Conservation (phyloP, 2,113 vertebrate genomes). For the Neolamprologus sp. region DNA sequence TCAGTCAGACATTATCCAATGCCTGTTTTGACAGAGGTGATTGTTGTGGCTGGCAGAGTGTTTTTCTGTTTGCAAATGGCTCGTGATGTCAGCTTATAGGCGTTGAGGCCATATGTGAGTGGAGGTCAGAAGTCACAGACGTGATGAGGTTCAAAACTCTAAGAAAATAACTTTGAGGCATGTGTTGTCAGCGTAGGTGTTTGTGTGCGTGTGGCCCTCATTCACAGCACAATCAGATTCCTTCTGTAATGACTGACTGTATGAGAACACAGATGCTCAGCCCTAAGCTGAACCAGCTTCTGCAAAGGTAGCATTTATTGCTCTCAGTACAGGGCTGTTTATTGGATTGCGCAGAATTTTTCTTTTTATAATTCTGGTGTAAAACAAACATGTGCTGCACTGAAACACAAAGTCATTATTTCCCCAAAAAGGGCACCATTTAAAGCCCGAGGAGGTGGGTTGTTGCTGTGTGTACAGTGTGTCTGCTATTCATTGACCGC, state of each 20-base stretch:
- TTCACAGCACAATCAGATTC: not conserved
- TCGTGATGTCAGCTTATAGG: not conserved
- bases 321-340: not conserved
- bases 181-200: not conserved
- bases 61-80: not conserved
- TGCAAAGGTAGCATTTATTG: not conserved
- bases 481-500: not conserved
- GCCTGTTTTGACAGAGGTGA: conserved; percentile 5
- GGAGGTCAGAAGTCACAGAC: not conserved
- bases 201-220: not conserved
- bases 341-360: not conserved
- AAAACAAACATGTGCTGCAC: not conserved
- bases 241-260: not conserved
- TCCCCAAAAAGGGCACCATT: not conserved
- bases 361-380: not conserved
- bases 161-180: not conserved
- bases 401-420: not conserved
- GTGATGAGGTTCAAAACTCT: not conserved
- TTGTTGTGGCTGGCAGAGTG: not conserved
- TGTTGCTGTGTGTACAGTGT: not conserved
- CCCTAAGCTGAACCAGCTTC: not conserved
- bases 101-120: not conserved
- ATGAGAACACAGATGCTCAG: not conserved
- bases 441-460: not conserved
- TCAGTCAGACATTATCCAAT: conserved; percentile 20